phyloP scores from a whole-genome alignment of 2,797 vertebrate species.

The Geotria australis region DNA sequence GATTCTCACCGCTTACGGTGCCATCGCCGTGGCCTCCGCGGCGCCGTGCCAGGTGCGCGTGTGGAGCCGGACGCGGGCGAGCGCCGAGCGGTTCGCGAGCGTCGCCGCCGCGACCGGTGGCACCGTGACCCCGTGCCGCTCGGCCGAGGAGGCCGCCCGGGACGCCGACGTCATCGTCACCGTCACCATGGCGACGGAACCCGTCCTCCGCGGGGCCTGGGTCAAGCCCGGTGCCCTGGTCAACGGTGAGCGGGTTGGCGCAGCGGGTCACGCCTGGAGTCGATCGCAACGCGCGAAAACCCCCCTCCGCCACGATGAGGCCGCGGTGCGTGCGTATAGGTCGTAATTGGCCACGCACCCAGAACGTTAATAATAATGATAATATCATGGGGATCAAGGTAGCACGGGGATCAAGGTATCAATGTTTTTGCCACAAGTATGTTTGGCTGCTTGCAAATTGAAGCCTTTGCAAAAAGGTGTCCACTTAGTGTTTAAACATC shows the following conservation, averaged over 20 bases:
- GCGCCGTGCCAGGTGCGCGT: conserved; percentile 60
- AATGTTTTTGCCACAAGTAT: no score
- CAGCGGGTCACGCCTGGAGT: no score
- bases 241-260: conserved; percentile 32
- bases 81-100: conserved; percentile 16
- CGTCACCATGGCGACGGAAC: conserved; percentile 36
- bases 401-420: no score
- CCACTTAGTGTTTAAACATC: no score
- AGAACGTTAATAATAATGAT: no score
- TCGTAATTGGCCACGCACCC: not conserved
- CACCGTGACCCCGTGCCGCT: conserved; percentile 19
- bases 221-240: conserved; percentile 71
- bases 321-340: not conserved
- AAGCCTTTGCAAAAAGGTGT: no score
- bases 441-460: no score
- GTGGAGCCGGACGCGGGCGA: conserved; percentile 30
- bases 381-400: no score
- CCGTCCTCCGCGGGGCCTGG: conserved; percentile 50
- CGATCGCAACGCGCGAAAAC: no score
- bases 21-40: no score
- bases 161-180: conserved; percentile 64
- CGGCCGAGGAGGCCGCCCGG: conserved; percentile 31
- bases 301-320: no score
- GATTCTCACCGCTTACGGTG: no score
- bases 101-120: conserved; percentile 8